Conservation (phyloP, 1,140 invertebrate genomes). For the Periplaneta americana region DNA sequence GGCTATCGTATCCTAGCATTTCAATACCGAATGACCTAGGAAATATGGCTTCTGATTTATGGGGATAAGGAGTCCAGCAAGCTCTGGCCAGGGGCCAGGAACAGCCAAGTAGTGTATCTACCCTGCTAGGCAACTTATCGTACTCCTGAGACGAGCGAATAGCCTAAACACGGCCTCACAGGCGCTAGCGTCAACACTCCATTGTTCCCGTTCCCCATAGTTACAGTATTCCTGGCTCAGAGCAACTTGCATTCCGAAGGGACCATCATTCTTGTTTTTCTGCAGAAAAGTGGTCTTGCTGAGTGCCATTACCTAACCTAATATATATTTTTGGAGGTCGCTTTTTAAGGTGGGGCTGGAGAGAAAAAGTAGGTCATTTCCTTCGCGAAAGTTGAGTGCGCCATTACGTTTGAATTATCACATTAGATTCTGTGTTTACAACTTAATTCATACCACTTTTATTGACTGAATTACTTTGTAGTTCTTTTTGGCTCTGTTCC, state of each 20-base stretch:
- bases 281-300: background rate
- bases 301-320: background rate
- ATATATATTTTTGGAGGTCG: no score
- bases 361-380: background rate
- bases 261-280: background rate
- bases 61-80: background rate
- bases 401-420: background rate
- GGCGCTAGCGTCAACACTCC: background rate
- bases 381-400: background rate
- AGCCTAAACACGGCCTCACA: no score
- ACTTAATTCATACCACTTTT: no score
- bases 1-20: no score
- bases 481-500: no score
- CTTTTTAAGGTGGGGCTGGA: background rate
- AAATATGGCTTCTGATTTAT: background rate
- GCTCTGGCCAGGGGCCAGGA: background rate
- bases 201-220: background rate
- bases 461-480: no score
- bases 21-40: no score
- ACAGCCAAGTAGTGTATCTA: no score
- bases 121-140: background rate
- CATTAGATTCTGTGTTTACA: no score
- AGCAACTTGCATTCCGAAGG: background rate
- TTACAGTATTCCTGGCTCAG: background rate
- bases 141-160: background rate